Percentiles rank a stretch among this genome's conserved stretches.
phyloP scores from a whole-genome alignment of 2,113 vertebrate species.

The Porphyrio hochstetteri region DNA sequence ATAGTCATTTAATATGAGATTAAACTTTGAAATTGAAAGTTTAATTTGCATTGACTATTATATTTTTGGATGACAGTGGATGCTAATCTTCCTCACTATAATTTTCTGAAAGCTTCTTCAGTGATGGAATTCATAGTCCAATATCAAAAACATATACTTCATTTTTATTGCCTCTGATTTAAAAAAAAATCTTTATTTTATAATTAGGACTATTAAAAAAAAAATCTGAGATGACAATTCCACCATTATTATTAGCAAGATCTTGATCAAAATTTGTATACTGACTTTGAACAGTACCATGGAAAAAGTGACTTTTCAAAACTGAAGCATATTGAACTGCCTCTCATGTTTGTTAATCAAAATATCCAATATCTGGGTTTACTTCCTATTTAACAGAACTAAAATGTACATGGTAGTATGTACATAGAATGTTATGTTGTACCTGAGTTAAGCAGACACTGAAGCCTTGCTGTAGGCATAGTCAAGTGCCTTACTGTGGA shows the following conservation, averaged over 20 bases:
- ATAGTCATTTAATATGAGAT: not conserved
- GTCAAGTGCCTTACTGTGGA: not conserved
- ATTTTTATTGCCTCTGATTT: not conserved
- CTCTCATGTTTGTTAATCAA: not conserved
- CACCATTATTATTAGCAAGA: not conserved
- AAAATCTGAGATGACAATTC: not conserved
- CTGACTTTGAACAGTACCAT: not conserved
- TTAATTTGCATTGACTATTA: not conserved
- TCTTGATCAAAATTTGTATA: not conserved
- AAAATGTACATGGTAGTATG: rapidly evolving
- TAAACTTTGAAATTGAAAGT: not conserved
- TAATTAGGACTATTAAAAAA: not conserved
- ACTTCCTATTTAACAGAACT: not conserved
- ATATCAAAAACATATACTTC: not conserved
- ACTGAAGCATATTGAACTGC: not conserved
- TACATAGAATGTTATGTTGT: not conserved
- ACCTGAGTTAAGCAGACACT: not conserved
- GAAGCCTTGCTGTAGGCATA: not conserved
- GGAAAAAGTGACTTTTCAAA: not conserved
- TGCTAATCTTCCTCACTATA: not conserved
- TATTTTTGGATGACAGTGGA: not conserved
- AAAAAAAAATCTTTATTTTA: not conserved
- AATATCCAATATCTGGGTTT: not conserved
- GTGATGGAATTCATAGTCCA: not conserved
- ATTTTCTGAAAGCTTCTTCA: not conserved